Conservation (phyloP, 2,113 vertebrate species). For the Calcarius ornatus region DNA sequence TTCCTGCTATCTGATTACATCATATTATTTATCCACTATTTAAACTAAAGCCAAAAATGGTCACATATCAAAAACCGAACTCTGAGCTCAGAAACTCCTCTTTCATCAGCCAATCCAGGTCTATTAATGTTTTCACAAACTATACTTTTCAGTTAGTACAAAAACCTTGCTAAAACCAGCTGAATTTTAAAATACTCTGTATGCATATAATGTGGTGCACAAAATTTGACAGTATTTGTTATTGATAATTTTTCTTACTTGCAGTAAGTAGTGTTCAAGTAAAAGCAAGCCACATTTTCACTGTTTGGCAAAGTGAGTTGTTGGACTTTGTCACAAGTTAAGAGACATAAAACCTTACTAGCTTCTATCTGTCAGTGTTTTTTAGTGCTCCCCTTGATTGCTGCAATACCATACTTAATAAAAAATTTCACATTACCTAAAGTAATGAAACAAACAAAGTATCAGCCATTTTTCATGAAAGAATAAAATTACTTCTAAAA, state of each 20-base stretch:
- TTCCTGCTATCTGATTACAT: background rate
- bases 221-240: background rate
- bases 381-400: background rate
- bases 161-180: background rate
- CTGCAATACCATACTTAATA: background rate
- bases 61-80: background rate
- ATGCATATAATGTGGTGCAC: background rate
- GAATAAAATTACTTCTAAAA: background rate
- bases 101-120: background rate
- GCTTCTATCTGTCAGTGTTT: background rate
- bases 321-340: background rate
- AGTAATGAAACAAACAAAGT: constrained; percentile 17
- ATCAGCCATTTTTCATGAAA: background rate
- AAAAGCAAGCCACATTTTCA: background rate
- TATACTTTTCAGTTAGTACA: background rate
- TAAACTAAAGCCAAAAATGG: background rate
- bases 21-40: background rate
- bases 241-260: background rate
- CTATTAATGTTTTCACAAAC: fast-evolving
- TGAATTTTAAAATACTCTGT: background rate
- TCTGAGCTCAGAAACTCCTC: background rate
- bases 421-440: background rate
- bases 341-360: constrained; percentile 7
- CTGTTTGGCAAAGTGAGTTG: background rate
- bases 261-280: background rate